Base-by-base conservation (phyloP, 2,888 invertebrate species). In the Heliconius aoede region DNA sequence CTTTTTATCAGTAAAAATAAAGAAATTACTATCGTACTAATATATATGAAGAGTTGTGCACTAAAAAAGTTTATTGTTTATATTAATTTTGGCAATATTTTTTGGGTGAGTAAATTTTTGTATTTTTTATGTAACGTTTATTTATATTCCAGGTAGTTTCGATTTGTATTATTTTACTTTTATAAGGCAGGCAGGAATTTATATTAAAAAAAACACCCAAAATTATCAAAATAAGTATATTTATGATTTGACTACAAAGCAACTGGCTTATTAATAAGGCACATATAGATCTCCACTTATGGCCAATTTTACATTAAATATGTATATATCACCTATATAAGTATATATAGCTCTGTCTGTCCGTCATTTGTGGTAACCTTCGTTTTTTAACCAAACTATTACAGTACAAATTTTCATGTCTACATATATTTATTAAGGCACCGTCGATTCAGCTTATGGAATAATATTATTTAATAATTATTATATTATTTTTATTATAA, bases 381-480 rank as follows among this genome's bases (percentile, higher is more conserved):
- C 5, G 46, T 21, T 46, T 24, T 40, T 11, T 46, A 40, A 9
- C 9, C 32, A 64, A 32, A 60, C 7, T 64, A 46, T 32, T 21
- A n/a, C 15, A 58, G 68, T 68, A 78, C 71, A 78, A 64, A 55
- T 71, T 55, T 61, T 67, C 62, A 71, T 32, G 58, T 32, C 61
- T 77, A 74, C 71, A 62, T 78, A 80, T 75, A 76, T 73, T 76
- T 74, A 79, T 74, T 75, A 86, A 89, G 88, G 91, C 93, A 93
- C 92, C 92, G 85, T 91, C 84, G 91, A 93, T 92, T 92, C 93
- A 93, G 92, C 93, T 89, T 89, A 87, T 79, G 81, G 76, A 77
- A 77, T 79, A 80, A 67, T 67, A 28, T 28, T 61, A 62, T 28
- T 30, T 9, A 62, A 28, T 62, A 21, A 21, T 62, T 36, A 11